Percentiles rank a stretch among this genome's conserved stretches.
Evolutionary conservation across 2,797 vertebrate genomes (phyloP).

Genomic region (Heteromormyrus szaboi): DNA sequence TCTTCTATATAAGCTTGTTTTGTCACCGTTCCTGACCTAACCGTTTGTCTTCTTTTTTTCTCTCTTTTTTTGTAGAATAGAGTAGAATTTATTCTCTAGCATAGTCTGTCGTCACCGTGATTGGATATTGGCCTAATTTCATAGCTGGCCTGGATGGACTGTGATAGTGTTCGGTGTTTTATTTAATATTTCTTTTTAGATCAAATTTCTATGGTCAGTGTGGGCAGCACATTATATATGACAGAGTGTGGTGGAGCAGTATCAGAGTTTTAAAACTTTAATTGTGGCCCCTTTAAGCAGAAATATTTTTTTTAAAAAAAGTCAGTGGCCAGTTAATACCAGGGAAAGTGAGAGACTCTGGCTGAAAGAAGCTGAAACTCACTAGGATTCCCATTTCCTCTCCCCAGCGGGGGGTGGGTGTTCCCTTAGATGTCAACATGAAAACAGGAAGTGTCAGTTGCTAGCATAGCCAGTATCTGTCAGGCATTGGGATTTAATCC

Average conservation of each 20-base stretch:
- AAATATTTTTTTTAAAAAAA: background rate
- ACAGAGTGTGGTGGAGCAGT: background rate
- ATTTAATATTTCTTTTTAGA: background rate
- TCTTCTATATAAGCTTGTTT: background rate
- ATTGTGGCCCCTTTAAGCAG: background rate
- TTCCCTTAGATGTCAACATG: background rate
- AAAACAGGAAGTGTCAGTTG: background rate
- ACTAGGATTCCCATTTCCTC: background rate
- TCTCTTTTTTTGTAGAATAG: background rate
- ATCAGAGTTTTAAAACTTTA: background rate
- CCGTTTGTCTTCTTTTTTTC: background rate
- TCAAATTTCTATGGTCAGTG: background rate
- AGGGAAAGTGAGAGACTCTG: background rate
- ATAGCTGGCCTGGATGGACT: background rate
- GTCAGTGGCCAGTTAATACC: background rate
- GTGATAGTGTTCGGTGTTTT: background rate
- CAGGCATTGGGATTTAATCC: background rate
- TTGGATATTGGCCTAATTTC: slow-evolving; percentile 16
- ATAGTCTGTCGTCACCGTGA: background rate
- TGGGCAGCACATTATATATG: background rate
- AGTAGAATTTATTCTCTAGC: background rate
- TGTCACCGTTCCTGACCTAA: background rate
- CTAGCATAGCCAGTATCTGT: background rate
- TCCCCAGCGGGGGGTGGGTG: background rate
- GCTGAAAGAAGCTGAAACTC: background rate